A percentile compares a stretch with the other conserved stretches of the same genome.
phyloP scores from a whole-genome alignment of 2,888 invertebrate genomes.

The Uloborus plumipes region DNA sequence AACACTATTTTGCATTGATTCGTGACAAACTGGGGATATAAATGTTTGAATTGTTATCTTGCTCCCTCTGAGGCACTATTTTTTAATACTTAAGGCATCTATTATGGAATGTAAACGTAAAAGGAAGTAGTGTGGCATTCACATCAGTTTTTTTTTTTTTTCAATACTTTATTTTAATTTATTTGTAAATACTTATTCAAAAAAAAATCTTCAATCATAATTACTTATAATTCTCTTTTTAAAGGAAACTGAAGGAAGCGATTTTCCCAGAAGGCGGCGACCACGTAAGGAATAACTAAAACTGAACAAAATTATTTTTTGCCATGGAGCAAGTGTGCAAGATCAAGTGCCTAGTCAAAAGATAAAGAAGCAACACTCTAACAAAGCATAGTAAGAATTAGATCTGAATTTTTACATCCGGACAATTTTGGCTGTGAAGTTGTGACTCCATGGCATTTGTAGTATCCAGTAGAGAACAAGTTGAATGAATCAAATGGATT shows the following conservation, averaged over 20 bases:
- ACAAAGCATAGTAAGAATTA: conserved; percentile 34
- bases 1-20: no score
- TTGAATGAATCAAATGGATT: conserved; percentile 19
- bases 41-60: no score
- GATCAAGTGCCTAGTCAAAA: conserved; percentile 62
- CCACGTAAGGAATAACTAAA: conserved; percentile 42
- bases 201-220: no score
- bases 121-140: no score
- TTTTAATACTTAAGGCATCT: no score
- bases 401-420: conserved; percentile 42
- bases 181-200: no score
- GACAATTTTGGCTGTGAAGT: conserved; percentile 1
- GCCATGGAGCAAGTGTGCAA: conserved; percentile 37
- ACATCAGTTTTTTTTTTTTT: no score
- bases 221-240: background rate
- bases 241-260: conserved; percentile 39
- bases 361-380: conserved; percentile 8
- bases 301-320: conserved; percentile 6
- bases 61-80: no score
- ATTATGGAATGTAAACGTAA: no score
- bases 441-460: conserved; percentile 40
- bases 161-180: no score
- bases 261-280: conserved; percentile 44
- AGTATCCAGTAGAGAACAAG: conserved; percentile 14
- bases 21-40: no score